A percentile compares a stretch with the other conserved stretches of the same genome.
Evolutionary conservation across 2,113 vertebrate species (phyloP).

Genomic region (Passerina amoena): DNA sequence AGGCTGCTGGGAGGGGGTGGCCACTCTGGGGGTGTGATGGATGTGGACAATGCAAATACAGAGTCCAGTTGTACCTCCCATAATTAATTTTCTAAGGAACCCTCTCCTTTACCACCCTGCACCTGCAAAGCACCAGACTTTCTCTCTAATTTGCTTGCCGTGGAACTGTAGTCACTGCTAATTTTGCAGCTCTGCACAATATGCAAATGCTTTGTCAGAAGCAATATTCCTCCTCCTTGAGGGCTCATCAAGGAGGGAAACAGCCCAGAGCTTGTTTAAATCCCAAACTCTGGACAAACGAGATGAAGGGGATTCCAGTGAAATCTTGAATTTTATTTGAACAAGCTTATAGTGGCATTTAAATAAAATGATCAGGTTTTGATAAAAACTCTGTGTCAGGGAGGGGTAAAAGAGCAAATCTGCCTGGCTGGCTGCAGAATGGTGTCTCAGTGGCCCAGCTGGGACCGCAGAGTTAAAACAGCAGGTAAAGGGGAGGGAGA

Average conservation of each 20-base stretch:
- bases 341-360: background rate
- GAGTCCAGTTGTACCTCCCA: background rate
- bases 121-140: background rate
- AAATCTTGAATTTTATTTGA: background rate
- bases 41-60: background rate
- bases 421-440: background rate
- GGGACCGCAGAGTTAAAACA: background rate
- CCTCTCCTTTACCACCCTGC: background rate
- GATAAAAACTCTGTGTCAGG: background rate
- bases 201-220: conserved; percentile 49
- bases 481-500: background rate
- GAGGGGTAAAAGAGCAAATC: background rate
- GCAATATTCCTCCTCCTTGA: background rate
- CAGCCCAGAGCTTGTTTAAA: background rate
- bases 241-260: background rate
- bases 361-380: background rate
- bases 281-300: background rate
- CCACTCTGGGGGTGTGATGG: background rate
- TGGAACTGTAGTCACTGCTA: background rate
- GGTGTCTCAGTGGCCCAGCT: background rate
- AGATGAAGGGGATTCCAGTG: background rate
- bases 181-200: conserved; percentile 33
- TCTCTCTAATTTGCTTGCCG: background rate
- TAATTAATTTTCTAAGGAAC: background rate
- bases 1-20: background rate